Base-by-base conservation (phyloP, 2,888 invertebrate genomes). In the Apamea anceps region DNA sequence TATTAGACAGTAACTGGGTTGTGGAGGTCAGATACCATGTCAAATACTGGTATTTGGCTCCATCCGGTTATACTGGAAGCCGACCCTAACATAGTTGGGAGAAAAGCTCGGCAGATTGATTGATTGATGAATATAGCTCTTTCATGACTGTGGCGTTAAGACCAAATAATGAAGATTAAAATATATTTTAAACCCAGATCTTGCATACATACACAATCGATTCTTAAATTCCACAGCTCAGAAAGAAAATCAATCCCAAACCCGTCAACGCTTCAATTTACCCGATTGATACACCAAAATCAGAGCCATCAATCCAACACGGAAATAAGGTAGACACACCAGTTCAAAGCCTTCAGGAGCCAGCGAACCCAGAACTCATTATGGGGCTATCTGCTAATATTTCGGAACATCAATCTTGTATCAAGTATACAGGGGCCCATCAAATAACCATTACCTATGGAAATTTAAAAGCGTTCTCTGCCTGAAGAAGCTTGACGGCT, bases 391-490 rank as follows among this genome's bases (percentile, higher is more conserved):
- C 78, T 77, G 63, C 82, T 89, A 91, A 94, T 93, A 93, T 93
- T 91, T 89, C 79, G 80, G 86, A 72, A 81, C 93, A 94, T 94
- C 93, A 93, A 94, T 94, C 94, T 94, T 93, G 89, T 91, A 93
- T 93, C 93, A 92, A 91, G 85, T 89, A 91, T 88, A 91, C 89
- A 87, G 84, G 68, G 82, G 86, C 80, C 90, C 93, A 94, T 94
- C 92, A 94, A 94, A 94, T 93, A 92, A 83, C 91, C 94, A 94
- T 94, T 94, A 94, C 90, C 86, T 85, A 77, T 81, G 85, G 84
- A 79, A 84, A 88, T 81, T 87, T 88, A 82, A 83, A 87, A 86
- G 82, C 81, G 70, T 80, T 77, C 86, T 79, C 65, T 70, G 77
- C 79, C 77, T 84, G 79, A 62, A 72, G 63, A 51, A 57, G 70